phyloP scores from a whole-genome alignment of 2,888 invertebrate genomes.

The Drosophila eohydei region DNA sequence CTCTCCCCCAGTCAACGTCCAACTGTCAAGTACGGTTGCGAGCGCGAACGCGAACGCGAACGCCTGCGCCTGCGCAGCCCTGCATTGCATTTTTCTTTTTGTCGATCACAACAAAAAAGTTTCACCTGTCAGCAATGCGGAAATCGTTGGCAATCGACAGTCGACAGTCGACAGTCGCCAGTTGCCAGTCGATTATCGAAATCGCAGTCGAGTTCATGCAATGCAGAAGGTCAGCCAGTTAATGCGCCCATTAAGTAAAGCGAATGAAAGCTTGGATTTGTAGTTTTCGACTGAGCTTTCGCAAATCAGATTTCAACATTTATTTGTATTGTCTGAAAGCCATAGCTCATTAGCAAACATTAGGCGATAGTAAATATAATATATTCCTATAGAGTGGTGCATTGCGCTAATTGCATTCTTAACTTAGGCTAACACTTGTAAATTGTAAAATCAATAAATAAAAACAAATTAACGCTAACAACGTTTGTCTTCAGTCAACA shows the following conservation, averaged over 20 bases:
- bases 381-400: slow-evolving; percentile 8
- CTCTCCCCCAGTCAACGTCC: slow-evolving; percentile 40
- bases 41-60: neutral
- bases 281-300: slow-evolving; percentile 12
- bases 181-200: slow-evolving; percentile 12
- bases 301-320: slow-evolving; percentile 11
- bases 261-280: slow-evolving; percentile 24
- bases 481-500: slow-evolving; percentile 23
- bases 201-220: slow-evolving; percentile 32
- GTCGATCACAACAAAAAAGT: slow-evolving; percentile 53
- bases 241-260: slow-evolving; percentile 26
- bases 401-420: slow-evolving; percentile 46
- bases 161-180: neutral
- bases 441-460: slow-evolving; percentile 35
- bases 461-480: slow-evolving; percentile 17
- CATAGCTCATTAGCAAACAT: slow-evolving; percentile 24
- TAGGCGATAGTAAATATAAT: neutral
- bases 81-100: slow-evolving; percentile 42
- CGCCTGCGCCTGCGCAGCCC: slow-evolving; percentile 50
- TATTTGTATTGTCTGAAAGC: neutral
- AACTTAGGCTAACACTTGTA: slow-evolving; percentile 23
- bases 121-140: slow-evolving; percentile 71
- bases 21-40: slow-evolving; percentile 31
- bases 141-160: slow-evolving; percentile 34
- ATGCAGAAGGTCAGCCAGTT: slow-evolving; percentile 44